Evolutionary conservation across 2,888 invertebrate species (phyloP).

Genomic region (Eupeodes latifasciatus): DNA sequence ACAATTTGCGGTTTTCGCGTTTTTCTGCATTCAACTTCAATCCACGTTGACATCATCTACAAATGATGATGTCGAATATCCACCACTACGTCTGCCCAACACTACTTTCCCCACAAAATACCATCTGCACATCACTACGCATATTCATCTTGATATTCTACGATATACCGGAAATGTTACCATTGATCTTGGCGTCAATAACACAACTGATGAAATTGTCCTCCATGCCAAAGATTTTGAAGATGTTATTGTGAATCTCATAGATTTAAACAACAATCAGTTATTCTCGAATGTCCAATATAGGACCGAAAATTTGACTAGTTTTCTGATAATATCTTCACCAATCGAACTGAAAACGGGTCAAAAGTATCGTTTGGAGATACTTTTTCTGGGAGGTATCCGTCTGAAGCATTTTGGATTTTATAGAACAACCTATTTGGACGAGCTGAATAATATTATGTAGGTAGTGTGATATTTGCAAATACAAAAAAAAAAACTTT

Average conservation of each 20-base stretch:
- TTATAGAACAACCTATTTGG: conserved; percentile 86
- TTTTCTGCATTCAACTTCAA: conserved; percentile 9
- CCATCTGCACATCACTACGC: conserved; percentile 81
- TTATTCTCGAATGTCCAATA: conserved; percentile 79
- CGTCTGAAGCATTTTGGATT: conserved; percentile 87
- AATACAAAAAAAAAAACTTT: no score
- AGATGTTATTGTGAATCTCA: conserved; percentile 79
- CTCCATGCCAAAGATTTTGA: conserved; percentile 81
- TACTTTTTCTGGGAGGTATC: conserved; percentile 86
- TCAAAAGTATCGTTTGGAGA: conserved; percentile 82
- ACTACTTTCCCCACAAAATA: conserved; percentile 86
- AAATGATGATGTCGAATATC: not conserved
- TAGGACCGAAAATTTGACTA: conserved; percentile 77
- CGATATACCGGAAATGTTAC: conserved; percentile 81
- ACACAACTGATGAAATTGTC: conserved; percentile 81
- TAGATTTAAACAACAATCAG: conserved; percentile 77
- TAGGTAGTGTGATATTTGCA: conserved; percentile 77
- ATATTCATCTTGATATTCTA: conserved; percentile 79
- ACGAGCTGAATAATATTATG: conserved; percentile 82
- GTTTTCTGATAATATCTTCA: conserved; percentile 80
- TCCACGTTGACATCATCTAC: conserved; percentile 23
- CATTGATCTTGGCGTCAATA: conserved; percentile 80
- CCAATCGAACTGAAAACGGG: conserved; percentile 79
- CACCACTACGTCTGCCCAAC: conserved; percentile 85
- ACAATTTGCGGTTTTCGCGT: conserved; percentile 40